Evolutionary conservation across 1,140 invertebrate species (phyloP).

Genomic region (Babylonia areolata): DNA sequence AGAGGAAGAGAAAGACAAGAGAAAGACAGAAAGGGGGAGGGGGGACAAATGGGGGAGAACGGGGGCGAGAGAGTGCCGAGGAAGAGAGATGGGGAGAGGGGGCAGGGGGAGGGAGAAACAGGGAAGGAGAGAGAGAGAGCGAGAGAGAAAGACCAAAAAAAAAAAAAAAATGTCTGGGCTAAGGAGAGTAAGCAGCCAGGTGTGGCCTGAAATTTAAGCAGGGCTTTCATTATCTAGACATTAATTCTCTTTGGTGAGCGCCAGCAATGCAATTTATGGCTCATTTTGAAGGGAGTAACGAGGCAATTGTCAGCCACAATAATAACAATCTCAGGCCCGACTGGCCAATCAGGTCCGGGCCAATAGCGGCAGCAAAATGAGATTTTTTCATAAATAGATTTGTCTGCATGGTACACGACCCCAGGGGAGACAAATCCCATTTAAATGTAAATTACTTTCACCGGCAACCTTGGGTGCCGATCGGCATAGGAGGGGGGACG

Average conservation of each 20-base stretch:
- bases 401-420: slow-evolving; percentile 33
- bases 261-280: slow-evolving; percentile 46
- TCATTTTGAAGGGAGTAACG: slow-evolving; percentile 47
- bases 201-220: slow-evolving; percentile 41
- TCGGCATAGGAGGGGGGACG: neutral
- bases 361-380: slow-evolving; percentile 21
- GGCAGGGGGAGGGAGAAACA: neutral
- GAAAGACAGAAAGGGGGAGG: too few relatives aligned
- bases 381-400: slow-evolving; percentile 47
- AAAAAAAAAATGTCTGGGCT: neutral
- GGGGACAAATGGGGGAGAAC: neutral
- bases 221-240: slow-evolving; percentile 43
- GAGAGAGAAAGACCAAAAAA: neutral
- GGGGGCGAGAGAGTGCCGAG: neutral
- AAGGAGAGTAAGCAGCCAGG: slow-evolving; percentile 10
- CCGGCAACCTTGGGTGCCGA: slow-evolving; percentile 24
- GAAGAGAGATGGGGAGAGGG: neutral
- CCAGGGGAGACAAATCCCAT: slow-evolving; percentile 43
- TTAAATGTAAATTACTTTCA: slow-evolving; percentile 50
- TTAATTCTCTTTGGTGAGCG: slow-evolving; percentile 34
- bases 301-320: slow-evolving; percentile 48
- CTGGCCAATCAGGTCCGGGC: slow-evolving; percentile 33
- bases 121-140: too few relatives aligned
- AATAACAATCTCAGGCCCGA: slow-evolving; percentile 40
- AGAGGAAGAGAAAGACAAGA: neutral